Evolutionary conservation across 2,797 vertebrate genomes (phyloP).

Genomic region (Aulostomus chinensis): DNA sequence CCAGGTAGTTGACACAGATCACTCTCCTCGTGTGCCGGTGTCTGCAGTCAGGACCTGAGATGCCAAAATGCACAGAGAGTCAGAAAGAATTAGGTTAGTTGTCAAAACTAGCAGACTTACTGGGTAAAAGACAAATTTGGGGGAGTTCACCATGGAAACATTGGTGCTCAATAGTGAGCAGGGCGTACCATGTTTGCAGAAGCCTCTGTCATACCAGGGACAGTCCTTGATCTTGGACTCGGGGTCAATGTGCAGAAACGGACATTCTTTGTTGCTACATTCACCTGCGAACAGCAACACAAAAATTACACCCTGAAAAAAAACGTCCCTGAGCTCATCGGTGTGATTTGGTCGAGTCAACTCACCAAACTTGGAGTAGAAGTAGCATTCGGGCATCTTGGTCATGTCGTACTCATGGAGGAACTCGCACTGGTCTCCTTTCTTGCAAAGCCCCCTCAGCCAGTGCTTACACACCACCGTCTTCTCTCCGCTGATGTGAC

Average conservation of each 20-base stretch:
- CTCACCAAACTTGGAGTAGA: constrained; percentile 99
- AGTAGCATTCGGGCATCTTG: constrained; percentile 99
- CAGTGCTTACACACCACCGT: constrained; percentile 99
- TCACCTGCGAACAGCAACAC: constrained; percentile 82
- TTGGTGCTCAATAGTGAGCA: not conserved
- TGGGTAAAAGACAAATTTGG: too few species aligned
- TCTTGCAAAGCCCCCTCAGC: constrained; percentile 97
- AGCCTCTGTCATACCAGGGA: constrained; percentile 98
- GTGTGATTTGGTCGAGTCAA: not conserved
- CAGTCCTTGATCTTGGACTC: constrained; percentile 99
- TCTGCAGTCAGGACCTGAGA: constrained; percentile 93
- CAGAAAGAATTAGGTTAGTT: too few species aligned
- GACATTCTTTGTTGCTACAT: constrained; percentile 99
- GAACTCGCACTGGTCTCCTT: constrained; percentile 98
- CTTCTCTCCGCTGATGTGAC: constrained; percentile 98
- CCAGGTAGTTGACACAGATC: constrained; percentile 97
- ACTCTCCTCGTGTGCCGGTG: constrained; percentile 97
- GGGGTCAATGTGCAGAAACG: constrained; percentile 97
- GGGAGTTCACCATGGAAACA: too few species aligned
- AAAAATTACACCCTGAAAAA: not conserved
- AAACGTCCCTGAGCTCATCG: not conserved
- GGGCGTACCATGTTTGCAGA: constrained; percentile 94
- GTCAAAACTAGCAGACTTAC: too few species aligned
- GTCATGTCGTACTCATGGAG: constrained; percentile 99
- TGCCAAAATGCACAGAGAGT: not conserved